Evolutionary conservation across 2,113 vertebrate genomes (phyloP).

Genomic region (Mesembrinibis cayennensis): DNA sequence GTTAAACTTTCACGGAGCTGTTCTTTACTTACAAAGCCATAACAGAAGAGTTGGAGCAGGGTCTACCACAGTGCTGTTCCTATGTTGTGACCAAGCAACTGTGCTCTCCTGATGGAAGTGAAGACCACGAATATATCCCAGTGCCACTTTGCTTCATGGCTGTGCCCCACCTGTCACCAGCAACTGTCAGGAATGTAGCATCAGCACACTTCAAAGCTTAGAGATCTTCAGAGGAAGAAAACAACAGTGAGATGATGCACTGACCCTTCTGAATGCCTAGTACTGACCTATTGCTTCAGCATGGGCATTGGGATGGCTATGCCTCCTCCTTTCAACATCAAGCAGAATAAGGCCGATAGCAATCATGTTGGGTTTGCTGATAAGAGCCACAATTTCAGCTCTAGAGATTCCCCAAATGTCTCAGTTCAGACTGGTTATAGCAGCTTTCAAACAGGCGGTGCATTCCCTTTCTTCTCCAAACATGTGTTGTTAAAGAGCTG

Average conservation of each 20-base stretch:
- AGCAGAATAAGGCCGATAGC: background rate
- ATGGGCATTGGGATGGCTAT: background rate
- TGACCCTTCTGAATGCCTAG: background rate
- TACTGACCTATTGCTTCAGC: background rate
- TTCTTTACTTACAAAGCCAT: background rate
- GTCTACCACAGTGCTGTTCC: background rate
- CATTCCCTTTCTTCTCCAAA: background rate
- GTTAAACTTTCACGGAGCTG: background rate
- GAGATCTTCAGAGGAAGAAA: background rate
- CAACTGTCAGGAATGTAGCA: background rate
- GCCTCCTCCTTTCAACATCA: background rate
- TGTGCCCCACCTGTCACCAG: background rate
- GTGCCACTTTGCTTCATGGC: background rate
- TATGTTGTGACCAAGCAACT: background rate
- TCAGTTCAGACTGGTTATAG: background rate
- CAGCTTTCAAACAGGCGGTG: background rate
- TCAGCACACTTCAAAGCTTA: background rate
- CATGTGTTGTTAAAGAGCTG: background rate
- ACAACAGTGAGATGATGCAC: background rate
- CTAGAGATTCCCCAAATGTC: background rate
- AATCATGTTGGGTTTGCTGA: background rate
- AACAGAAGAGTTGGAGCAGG: background rate
- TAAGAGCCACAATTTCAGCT: background rate
- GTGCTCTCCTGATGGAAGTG: background rate
- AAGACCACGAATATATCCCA: background rate